These are phyloP conservation scores for Tenodera sinensis DNA, from an alignment of 2,888 invertebrate species.

Conservation along the genomic window DNA sequence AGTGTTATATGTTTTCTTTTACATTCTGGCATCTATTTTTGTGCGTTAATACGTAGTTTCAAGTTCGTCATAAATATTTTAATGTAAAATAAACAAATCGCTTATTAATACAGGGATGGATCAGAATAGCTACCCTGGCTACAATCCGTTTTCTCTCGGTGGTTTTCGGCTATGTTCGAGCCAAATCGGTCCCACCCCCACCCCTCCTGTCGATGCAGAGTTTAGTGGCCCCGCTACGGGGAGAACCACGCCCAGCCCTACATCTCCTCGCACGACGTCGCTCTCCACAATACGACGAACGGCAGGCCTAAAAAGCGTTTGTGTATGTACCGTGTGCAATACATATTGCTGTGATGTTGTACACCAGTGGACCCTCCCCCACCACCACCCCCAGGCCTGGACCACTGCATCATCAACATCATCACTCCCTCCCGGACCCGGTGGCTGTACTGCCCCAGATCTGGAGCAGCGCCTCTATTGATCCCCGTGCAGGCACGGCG, in stretches of 20 bases:
- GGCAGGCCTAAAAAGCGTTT: not conserved
- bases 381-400: not conserved
- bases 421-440: not conserved
- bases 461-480: not conserved
- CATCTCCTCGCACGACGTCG: not conserved
- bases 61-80: no score
- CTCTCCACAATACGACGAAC: not conserved
- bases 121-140: not conserved
- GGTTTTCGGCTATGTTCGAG: not conserved
- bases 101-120: not conserved
- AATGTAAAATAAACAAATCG: not conserved
- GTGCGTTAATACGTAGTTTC: no score
- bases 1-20: no score
- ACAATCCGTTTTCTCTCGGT: not conserved
- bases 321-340: not conserved
- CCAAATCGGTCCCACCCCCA: not conserved
- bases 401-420: not conserved
- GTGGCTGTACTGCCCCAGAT: not conserved
- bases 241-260: not conserved
- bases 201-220: not conserved
- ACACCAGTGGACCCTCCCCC: not conserved
- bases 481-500: not conserved
- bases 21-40: no score
- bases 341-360: not conserved
- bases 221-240: not conserved